Percentiles rank a stretch among this genome's conserved stretches.
Evolutionary conservation across 2,797 vertebrate genomes (phyloP).

Genomic region (Gymnoscopelus microlampas): DNA sequence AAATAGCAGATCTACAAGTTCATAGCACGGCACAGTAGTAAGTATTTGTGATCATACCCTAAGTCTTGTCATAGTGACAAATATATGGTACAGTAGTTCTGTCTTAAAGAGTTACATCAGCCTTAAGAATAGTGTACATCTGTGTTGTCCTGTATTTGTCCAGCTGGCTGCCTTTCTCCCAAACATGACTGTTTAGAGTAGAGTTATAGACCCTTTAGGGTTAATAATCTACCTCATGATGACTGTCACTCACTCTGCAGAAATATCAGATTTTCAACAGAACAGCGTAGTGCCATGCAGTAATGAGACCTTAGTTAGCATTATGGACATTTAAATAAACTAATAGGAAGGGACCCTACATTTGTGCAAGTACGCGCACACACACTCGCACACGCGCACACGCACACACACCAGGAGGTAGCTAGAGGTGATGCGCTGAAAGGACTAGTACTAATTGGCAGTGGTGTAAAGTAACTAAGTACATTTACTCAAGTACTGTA

Average conservation of each 20-base stretch:
- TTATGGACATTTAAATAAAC: slow-evolving; percentile 52
- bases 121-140: slow-evolving; percentile 19
- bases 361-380: slow-evolving; percentile 12
- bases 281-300: slow-evolving; percentile 4
- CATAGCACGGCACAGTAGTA: no score
- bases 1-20: no score
- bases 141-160: background rate
- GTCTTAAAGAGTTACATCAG: slow-evolving; percentile 7
- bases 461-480: no score
- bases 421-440: slow-evolving; percentile 18
- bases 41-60: no score
- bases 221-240: no score
- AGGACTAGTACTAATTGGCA: slow-evolving; percentile 50
- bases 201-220: no score
- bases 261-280: no score
- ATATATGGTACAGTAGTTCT: slow-evolving; percentile 4
- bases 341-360: background rate
- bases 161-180: slow-evolving; percentile 7
- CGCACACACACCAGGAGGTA: slow-evolving; percentile 5
- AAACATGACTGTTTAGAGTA: slow-evolving; percentile 12
- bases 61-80: no score
- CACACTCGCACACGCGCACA: slow-evolving; percentile 6
- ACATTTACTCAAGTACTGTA: no score
- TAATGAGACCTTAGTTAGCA: slow-evolving; percentile 30
- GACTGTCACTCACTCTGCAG: no score